Conservation (phyloP, 2,113 vertebrate genomes). For the Phalacrocorax carbo region DNA sequence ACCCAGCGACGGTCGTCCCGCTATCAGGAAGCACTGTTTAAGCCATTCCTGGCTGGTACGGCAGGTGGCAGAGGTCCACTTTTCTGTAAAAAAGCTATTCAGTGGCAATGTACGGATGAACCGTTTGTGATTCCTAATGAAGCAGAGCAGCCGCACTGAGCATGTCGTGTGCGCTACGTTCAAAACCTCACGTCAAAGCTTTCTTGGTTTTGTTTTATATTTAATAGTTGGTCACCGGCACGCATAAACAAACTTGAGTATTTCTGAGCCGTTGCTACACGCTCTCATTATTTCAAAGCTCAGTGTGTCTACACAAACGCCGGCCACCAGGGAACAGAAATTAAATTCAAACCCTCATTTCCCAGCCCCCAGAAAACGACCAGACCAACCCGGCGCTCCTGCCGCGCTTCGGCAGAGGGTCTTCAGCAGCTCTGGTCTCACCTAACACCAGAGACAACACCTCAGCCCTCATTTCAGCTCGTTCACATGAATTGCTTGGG, state of each 20-base stretch:
- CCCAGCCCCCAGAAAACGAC: neutral
- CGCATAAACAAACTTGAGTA: neutral
- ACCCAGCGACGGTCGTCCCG: fast-evolving
- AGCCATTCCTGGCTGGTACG: neutral
- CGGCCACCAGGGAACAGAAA: neutral
- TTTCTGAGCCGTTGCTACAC: neutral
- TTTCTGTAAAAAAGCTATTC: neutral
- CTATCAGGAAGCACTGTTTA: neutral
- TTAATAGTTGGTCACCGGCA: neutral
- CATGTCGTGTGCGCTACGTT: fast-evolving
- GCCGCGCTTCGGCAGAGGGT: neutral
- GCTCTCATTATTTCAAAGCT: neutral
- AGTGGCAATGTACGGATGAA: neutral
- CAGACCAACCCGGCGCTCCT: neutral
- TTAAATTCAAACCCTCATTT: neutral
- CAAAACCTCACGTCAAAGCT: neutral
- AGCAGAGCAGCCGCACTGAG: neutral
- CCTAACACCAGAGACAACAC: no score
- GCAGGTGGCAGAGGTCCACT: neutral
- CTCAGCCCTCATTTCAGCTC: neutral
- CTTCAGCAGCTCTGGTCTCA: neutral
- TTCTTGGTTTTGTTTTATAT: neutral
- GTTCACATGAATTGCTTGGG: neutral
- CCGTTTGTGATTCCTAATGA: neutral
- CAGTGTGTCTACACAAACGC: neutral